These are phyloP conservation scores for Arctopsyche grandis DNA, from an alignment of 1,140 invertebrate genomes.

Conservation along the genomic window DNA sequence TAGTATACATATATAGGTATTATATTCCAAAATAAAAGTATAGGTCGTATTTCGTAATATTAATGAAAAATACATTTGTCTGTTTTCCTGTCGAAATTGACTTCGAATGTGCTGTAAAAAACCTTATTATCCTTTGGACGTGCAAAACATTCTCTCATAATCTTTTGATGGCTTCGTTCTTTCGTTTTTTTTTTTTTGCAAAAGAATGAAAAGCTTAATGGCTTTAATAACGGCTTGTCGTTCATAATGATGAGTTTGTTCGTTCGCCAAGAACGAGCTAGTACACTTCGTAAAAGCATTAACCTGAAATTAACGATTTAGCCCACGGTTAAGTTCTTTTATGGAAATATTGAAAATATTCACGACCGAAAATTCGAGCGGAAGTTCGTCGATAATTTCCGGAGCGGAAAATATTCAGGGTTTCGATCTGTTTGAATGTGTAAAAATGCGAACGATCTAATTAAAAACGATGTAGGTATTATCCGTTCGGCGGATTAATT, in stretches of 20 bases:
- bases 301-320: constrained; percentile 12
- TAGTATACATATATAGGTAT: neutral
- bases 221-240: constrained; percentile 41
- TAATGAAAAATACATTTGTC: neutral
- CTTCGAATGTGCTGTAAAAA: neutral
- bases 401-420: too few species aligned
- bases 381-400: too few species aligned
- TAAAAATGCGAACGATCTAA: too few species aligned
- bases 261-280: neutral
- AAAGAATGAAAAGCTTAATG: constrained; percentile 30
- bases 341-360: too few species aligned
- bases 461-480: too few species aligned
- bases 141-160: constrained; percentile 26
- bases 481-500: too few species aligned
- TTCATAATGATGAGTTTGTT: constrained; percentile 37
- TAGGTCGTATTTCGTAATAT: neutral
- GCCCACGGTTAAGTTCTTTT: too few species aligned
- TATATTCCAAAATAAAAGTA: too few species aligned
- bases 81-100: neutral
- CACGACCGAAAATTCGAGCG: too few species aligned
- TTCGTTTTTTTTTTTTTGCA: neutral
- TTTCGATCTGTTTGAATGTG: too few species aligned
- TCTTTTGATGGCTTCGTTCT: constrained; percentile 19
- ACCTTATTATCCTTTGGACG: neutral
- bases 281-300: constrained; percentile 6